Evolutionary conservation across 2,113 vertebrate species (phyloP).

Genomic region (Lagopus muta): DNA sequence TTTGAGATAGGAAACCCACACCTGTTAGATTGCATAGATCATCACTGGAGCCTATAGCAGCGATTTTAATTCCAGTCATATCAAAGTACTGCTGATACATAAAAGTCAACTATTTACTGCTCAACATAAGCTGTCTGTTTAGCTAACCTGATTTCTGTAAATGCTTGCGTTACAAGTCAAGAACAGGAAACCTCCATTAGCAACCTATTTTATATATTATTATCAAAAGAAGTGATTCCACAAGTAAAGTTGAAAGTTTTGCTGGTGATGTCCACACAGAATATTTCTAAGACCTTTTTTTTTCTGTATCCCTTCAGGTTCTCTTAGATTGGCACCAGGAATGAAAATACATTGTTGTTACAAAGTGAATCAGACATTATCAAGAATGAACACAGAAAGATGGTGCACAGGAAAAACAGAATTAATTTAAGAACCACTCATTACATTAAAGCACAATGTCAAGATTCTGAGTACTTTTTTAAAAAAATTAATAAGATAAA

Average conservation of each 20-base stretch:
- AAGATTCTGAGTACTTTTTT: not conserved
- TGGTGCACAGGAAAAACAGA: not conserved
- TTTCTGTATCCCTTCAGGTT: not conserved
- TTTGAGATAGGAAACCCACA: not conserved
- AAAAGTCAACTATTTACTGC: not conserved
- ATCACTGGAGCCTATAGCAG: not conserved
- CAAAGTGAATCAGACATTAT: not conserved
- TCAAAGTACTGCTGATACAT: not conserved
- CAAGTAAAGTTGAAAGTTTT: not conserved
- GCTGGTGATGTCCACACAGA: not conserved
- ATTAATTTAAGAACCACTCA: not conserved
- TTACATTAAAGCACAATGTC: not conserved
- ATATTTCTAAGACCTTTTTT: not conserved
- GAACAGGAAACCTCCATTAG: not conserved
- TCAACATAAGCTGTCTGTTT: not conserved
- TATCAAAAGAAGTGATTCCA: not conserved
- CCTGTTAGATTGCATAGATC: not conserved
- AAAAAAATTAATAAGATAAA: not conserved
- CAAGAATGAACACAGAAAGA: not conserved
- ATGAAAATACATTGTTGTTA: not conserved
- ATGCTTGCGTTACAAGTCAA: not conserved
- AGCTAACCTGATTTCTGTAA: not conserved
- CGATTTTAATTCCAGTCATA: not conserved
- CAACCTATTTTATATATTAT: not conserved
- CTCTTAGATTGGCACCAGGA: not conserved